These are phyloP conservation scores for Leucania comma DNA, from an alignment of 2,888 invertebrate genomes.

Conservation along the genomic window DNA sequence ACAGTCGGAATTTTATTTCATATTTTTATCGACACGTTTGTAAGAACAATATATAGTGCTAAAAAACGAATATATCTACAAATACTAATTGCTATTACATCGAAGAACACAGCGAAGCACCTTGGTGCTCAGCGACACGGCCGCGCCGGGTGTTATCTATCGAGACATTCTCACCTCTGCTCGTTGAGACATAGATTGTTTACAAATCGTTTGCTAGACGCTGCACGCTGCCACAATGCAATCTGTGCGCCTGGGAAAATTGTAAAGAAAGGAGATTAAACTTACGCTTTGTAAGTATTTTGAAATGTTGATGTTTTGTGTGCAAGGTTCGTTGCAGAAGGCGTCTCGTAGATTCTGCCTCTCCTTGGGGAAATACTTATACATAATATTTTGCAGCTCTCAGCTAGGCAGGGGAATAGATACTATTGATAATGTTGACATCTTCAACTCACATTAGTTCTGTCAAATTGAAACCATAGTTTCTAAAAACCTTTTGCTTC, in stretches of 20 bases:
- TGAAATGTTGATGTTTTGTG: neutral
- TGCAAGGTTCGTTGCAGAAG: neutral
- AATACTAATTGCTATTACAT: conserved; percentile 12
- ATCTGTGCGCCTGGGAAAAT: conserved; percentile 18
- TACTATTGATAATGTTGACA: too few relatives aligned
- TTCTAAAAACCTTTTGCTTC: too few relatives aligned
- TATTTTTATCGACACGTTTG: too few relatives aligned
- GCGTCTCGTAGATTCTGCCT: too few relatives aligned
- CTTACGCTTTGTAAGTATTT: neutral
- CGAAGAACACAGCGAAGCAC: neutral
- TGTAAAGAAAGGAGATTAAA: conserved; percentile 8
- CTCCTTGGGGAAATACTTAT: too few relatives aligned
- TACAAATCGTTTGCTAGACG: conserved; percentile 42
- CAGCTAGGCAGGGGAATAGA: too few relatives aligned
- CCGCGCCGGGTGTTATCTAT: conserved; percentile 2
- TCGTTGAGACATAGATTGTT: conserved; percentile 33
- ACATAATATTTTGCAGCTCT: too few relatives aligned
- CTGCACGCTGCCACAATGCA: conserved; percentile 8
- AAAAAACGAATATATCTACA: neutral
- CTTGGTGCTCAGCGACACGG: neutral
- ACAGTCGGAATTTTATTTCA: too few relatives aligned
- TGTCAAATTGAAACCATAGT: too few relatives aligned
- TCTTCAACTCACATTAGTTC: too few relatives aligned
- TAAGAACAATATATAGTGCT: neutral
- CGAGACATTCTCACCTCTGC: conserved; percentile 21